Percentiles rank a stretch among this genome's conserved stretches.
These are phyloP conservation scores for Andrena minutula DNA, from an alignment of 2,888 invertebrate species.

Conservation along the genomic window DNA sequence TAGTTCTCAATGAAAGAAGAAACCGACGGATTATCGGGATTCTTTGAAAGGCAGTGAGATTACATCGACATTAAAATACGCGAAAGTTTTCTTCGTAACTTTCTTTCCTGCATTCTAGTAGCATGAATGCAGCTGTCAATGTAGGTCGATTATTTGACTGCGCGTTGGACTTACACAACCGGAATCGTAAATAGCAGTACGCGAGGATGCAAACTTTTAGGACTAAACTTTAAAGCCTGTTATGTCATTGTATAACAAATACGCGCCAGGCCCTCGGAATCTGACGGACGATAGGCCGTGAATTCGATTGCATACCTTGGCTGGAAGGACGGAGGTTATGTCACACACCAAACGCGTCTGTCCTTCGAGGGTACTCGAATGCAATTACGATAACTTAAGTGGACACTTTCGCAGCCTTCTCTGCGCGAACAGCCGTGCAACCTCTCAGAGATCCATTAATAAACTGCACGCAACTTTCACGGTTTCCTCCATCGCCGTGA, in stretches of 20 bases:
- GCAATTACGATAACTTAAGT: conserved; percentile 18
- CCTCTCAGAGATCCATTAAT: conserved; percentile 65
- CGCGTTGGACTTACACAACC: not conserved
- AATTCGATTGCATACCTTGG: conserved; percentile 46
- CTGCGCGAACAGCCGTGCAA: conserved; percentile 41
- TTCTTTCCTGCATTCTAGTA: conserved; percentile 22
- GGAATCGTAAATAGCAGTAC: not conserved
- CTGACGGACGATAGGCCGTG: conserved; percentile 2
- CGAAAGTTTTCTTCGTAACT: conserved; percentile 17
- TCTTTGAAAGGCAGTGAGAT: not conserved
- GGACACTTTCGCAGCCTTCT: conserved; percentile 39
- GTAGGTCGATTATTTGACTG: conserved; percentile 25
- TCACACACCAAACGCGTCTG: conserved; percentile 26
- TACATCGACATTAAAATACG: not conserved
- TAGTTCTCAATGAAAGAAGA: not conserved
- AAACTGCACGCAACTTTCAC: conserved; percentile 69
- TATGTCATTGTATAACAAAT: not conserved
- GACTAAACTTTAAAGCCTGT: not conserved
- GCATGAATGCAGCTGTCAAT: conserved; percentile 39
- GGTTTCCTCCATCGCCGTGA: conserved; percentile 56
- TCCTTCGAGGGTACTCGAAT: not conserved
- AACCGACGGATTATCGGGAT: not conserved
- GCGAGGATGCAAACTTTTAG: not conserved
- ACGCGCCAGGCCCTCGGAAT: not conserved
- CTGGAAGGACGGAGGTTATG: conserved; percentile 59